phyloP scores from a whole-genome alignment of 2,888 invertebrate species.

The Aelia acuminata region DNA sequence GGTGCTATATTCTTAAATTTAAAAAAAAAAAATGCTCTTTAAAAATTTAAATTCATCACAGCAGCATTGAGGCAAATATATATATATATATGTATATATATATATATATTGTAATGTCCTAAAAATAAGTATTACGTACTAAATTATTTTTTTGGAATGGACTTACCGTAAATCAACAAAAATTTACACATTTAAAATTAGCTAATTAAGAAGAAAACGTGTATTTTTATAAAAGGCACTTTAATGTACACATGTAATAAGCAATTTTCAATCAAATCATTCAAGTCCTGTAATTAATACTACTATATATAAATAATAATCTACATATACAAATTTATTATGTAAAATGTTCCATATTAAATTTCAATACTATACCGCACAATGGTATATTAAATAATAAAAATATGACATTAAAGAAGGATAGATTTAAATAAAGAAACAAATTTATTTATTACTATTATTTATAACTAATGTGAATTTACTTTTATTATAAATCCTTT shows the following conservation, averaged over 20 bases:
- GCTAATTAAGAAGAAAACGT: not conserved
- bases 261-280: not conserved
- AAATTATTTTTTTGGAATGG: not conserved
- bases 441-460: not conserved
- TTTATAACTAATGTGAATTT: not conserved
- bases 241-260: not conserved
- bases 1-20: not conserved
- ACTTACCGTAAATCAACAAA: not conserved
- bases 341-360: not conserved
- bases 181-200: not conserved
- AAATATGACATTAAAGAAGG: not conserved
- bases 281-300: no score
- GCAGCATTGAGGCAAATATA: not conserved
- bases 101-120: not conserved
- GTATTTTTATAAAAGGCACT: not conserved
- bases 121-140: not conserved
- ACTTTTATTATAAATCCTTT: no score
- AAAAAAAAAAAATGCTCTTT: not conserved
- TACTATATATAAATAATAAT: no score
- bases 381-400: not conserved
- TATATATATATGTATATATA: no score
- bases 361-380: not conserved
- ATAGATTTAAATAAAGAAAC: not conserved
- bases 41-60: constrained; percentile 23
- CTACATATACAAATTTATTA: not conserved